These are phyloP conservation scores for Euwallacea fornicatus DNA, from an alignment of 1,140 invertebrate species.

Conservation along the genomic window DNA sequence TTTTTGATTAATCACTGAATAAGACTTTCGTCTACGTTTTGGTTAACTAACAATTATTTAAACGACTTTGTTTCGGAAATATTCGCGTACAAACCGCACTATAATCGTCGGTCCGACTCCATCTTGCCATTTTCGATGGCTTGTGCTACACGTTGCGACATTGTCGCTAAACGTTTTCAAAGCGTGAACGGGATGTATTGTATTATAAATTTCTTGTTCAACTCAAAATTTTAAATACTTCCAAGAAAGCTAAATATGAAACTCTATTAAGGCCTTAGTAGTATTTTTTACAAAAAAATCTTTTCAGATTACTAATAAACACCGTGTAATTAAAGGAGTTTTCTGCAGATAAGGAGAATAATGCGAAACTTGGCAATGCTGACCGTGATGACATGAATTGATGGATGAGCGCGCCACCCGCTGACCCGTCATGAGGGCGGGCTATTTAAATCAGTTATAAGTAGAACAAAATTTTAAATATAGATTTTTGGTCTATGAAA, in stretches of 20 bases:
- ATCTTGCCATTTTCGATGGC: constrained; percentile 53
- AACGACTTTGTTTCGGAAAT: constrained; percentile 48
- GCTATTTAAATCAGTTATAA: neutral
- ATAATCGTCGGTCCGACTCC: constrained; percentile 52
- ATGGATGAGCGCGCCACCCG: neutral
- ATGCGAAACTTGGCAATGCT: neutral
- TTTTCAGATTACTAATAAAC: neutral
- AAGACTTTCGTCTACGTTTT: neutral
- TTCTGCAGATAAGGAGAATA: neutral
- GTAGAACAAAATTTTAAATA: no score
- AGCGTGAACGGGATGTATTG: neutral
- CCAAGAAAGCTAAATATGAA: neutral
- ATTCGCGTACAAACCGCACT: constrained; percentile 51
- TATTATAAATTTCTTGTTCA: neutral
- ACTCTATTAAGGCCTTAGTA: neutral
- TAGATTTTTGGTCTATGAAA: no score
- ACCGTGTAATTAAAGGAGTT: neutral
- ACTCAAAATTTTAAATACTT: neutral
- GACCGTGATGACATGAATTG: neutral
- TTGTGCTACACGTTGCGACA: constrained; percentile 37
- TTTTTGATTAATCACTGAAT: neutral
- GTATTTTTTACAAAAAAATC: neutral
- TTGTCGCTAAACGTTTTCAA: neutral
- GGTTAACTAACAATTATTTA: constrained; percentile 41
- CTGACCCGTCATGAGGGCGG: neutral